Percentiles rank a stretch among this genome's conserved stretches.
Conservation (phyloP, 2,113 vertebrate genomes). For the Tenrec ecaudatus region DNA sequence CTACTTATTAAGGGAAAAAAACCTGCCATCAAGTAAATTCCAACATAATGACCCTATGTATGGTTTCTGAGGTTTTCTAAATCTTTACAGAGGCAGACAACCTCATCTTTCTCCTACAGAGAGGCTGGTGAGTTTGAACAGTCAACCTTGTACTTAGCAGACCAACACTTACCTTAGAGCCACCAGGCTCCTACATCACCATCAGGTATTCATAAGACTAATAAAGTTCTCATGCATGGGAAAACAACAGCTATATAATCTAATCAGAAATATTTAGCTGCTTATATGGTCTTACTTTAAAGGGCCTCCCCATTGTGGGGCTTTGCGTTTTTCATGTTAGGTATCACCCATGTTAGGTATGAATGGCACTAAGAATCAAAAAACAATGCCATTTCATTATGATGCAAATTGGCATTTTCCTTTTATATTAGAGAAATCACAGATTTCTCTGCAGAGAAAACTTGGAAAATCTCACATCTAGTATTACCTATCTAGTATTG, state of each 20-base stretch:
- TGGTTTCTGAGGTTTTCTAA: too few species aligned
- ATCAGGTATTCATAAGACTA: constrained; percentile 26
- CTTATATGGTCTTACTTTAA: constrained; percentile 40
- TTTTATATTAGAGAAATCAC: constrained; percentile 41
- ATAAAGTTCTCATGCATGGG: constrained; percentile 3
- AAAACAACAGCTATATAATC: constrained; percentile 65
- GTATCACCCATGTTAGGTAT: constrained; percentile 55
- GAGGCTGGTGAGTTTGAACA: too few species aligned
- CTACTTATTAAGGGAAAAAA: too few species aligned
- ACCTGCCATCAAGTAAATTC: too few species aligned
- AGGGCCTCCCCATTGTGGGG: constrained; percentile 6
- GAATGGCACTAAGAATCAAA: constrained; percentile 29
- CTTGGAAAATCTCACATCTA: constrained; percentile 46
- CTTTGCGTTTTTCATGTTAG: constrained; percentile 50
- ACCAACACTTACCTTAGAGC: too few species aligned
- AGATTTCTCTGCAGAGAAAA: constrained; percentile 47
- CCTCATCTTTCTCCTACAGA: too few species aligned
- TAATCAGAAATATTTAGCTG: neutral
- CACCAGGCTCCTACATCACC: too few species aligned
- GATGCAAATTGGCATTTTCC: constrained; percentile 45
- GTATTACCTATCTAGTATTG: neutral
- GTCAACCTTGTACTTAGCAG: too few species aligned
- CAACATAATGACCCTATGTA: too few species aligned
- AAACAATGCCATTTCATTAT: constrained; percentile 59
- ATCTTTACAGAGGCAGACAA: too few species aligned